A percentile compares a stretch with the other conserved stretches of the same genome.
These are phyloP conservation scores for Pharmacophagus antenor DNA, from an alignment of 2,888 invertebrate species.

Conservation along the genomic window DNA sequence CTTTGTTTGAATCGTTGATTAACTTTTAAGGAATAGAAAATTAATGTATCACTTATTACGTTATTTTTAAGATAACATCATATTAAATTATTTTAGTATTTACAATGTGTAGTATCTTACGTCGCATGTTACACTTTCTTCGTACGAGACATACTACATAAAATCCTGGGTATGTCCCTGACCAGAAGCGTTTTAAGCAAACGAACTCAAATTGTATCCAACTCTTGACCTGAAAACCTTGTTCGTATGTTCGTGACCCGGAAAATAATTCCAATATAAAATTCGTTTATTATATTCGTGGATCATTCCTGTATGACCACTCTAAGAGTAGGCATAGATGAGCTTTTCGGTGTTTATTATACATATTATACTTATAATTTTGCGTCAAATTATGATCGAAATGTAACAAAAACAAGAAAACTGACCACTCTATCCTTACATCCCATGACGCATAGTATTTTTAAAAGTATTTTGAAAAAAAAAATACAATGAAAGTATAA, in stretches of 20 bases:
- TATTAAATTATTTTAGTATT: not conserved
- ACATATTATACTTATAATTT: not conserved
- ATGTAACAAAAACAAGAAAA: not conserved
- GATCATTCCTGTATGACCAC: constrained; percentile 2
- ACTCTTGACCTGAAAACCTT: constrained; percentile 62
- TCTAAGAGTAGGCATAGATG: not conserved
- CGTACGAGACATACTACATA: constrained; percentile 2
- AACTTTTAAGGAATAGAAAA: too few species aligned
- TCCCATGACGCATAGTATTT: not conserved
- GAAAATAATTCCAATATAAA: constrained; percentile 27
- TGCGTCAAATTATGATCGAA: not conserved
- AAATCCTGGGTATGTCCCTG: constrained; percentile 21
- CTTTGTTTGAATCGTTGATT: not conserved
- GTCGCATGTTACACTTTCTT: constrained; percentile 2
- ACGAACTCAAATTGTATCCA: constrained; percentile 30
- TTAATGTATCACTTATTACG: too few species aligned
- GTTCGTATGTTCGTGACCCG: constrained; percentile 36
- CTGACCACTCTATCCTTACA: not conserved
- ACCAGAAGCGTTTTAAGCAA: constrained; percentile 24
- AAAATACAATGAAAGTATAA: too few species aligned
- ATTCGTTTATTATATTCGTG: constrained; percentile 22
- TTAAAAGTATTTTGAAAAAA: too few species aligned
- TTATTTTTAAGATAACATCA: too few species aligned
- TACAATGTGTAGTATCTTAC: not conserved
- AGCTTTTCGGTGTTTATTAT: constrained; percentile 5